phyloP scores from a whole-genome alignment of 2,888 invertebrate species.

The Mylabris sibirica region DNA sequence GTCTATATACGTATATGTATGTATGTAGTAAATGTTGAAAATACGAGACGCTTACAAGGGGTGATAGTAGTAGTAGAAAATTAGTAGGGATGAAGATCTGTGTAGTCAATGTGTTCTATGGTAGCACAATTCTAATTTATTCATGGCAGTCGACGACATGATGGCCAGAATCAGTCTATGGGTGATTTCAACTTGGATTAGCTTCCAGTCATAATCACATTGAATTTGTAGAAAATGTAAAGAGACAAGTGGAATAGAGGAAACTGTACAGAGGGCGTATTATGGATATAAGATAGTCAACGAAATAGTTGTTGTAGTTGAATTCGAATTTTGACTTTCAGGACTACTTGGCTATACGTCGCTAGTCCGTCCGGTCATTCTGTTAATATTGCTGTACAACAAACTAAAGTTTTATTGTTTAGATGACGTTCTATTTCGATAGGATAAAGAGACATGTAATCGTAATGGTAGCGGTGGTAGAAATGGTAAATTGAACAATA shows the following conservation, averaged over 20 bases:
- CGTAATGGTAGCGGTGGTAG: background rate
- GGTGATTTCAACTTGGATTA: slow-evolving; percentile 60
- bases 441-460: background rate
- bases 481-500: background rate
- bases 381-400: slow-evolving; percentile 16
- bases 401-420: slow-evolving; percentile 28
- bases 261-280: background rate
- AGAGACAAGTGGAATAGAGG: background rate
- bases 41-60: slow-evolving; percentile 7
- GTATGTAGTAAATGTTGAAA: background rate
- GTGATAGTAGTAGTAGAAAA: background rate
- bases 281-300: background rate
- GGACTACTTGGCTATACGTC: slow-evolving; percentile 18
- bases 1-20: slow-evolving; percentile 42
- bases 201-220: slow-evolving; percentile 58
- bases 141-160: slow-evolving; percentile 59
- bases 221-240: slow-evolving; percentile 24
- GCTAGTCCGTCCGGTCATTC: slow-evolving; percentile 24
- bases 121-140: slow-evolving; percentile 56
- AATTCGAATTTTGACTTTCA: slow-evolving; percentile 23
- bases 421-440: slow-evolving; percentile 26
- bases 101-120: background rate
- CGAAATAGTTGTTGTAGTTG: background rate
- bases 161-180: slow-evolving; percentile 59
- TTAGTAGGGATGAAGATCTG: slow-evolving; percentile 9